phyloP scores from a whole-genome alignment of 2,888 invertebrate species.

The Pyrrhia umbra region DNA sequence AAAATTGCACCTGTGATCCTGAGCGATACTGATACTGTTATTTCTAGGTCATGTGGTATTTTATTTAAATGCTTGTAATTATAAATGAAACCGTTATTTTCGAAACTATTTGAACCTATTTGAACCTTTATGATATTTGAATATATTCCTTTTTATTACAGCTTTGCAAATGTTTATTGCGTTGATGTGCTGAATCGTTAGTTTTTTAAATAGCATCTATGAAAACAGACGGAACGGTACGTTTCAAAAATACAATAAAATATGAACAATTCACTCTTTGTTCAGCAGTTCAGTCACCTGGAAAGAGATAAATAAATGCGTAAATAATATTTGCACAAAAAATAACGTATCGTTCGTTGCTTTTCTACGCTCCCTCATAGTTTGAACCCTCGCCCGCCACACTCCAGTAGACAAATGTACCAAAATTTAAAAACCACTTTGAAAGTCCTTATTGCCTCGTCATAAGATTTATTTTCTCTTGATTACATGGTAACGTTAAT shows the following conservation, averaged over 20 bases:
- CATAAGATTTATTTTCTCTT: constrained; percentile 71
- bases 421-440: constrained; percentile 63
- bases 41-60: constrained; percentile 43
- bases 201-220: no score
- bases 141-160: background rate
- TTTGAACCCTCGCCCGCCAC: constrained; percentile 82
- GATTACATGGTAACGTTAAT: constrained; percentile 55
- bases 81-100: constrained; percentile 12
- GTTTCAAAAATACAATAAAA: no score
- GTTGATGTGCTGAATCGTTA: background rate
- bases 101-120: no score
- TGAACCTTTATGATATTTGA: background rate
- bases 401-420: constrained; percentile 80
- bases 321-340: constrained; percentile 77
- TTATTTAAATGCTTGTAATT: constrained; percentile 20
- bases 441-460: constrained; percentile 63
- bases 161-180: background rate
- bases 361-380: constrained; percentile 79
- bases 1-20: constrained; percentile 9
- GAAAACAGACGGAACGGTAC: no score
- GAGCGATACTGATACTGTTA: background rate
- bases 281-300: constrained; percentile 69
- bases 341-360: constrained; percentile 76
- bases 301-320: constrained; percentile 77
- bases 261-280: constrained; percentile 11